Evolutionary conservation across 2,888 invertebrate genomes (phyloP), one percentile per base, ranked within the genome.

Genomic region (Marasmarcha lunaedactyla): DNA sequence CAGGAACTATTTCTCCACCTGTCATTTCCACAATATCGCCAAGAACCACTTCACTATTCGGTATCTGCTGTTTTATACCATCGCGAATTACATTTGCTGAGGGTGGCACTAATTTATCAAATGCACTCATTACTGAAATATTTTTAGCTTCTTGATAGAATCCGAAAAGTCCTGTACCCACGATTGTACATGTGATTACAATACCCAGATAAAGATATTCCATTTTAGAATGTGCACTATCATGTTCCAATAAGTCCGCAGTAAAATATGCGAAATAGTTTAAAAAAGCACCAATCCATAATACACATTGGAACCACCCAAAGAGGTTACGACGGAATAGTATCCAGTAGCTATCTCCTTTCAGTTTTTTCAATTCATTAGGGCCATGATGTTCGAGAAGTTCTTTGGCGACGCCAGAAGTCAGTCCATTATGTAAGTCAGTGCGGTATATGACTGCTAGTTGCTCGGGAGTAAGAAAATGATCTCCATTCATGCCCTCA

Each of bases 1-100:
- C 95, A 0, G 95, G 95, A 1, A 96, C 90, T 38, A 94, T 85
- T 63, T 94, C 92, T 7, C 95, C 95, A 37, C 90, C 88, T 50
- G 85, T 87, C 56, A 95, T 89, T 54, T 92, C 90, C 2, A 95
- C 90, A 41, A 95, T 76, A 63, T 96, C 95, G 10, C 95, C 95
- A 14, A 91, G 57, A 0, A 92, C 93, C 2, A 95, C 59, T 15
- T 92, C 88, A 48, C 84, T 85, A 33, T 89, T 88, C 1, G 87
- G 85, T 35, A 92, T 67, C 7, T 84, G 71, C 42, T 83, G 67
- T 46, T 84, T 86, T 3, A 78, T 55, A 1, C 90, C 90, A 14
- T 89, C 89, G 43, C 94, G 85, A 15, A 93, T 78, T 1, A 92
- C 90, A 1, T 84, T 76, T 0, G 92, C 91, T 47, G 81, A 85